Conservation (phyloP, 30 jellyfish, hydroid and myxozoan species). For the Mastigias papua region DNA sequence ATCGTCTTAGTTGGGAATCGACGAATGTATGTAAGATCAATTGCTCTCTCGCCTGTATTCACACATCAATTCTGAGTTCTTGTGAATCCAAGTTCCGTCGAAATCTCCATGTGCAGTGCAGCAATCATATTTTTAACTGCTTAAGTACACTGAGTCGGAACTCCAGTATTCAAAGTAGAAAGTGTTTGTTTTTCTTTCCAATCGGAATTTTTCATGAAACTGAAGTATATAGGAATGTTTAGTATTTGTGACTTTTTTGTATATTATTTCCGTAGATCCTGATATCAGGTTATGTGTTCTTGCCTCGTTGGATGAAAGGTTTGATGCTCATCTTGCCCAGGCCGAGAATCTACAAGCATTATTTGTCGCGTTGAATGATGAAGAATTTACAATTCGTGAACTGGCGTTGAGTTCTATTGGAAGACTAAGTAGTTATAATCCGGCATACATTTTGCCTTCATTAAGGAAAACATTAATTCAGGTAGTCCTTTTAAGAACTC, state of each 20-base stretch:
- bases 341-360: slow-evolving; percentile 95
- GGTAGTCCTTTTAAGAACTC: too few relatives aligned
- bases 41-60: too few relatives aligned
- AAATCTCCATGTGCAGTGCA: too few relatives aligned
- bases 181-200: too few relatives aligned
- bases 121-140: too few relatives aligned
- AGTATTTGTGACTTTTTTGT: not conserved
- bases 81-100: too few relatives aligned
- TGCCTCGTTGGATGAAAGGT: slow-evolving; percentile 87
- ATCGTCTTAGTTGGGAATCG: too few relatives aligned
- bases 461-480: slow-evolving; percentile 89
- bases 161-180: too few relatives aligned
- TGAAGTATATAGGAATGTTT: not conserved
- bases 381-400: slow-evolving; percentile 91
- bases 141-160: too few relatives aligned
- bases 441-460: slow-evolving; percentile 96
- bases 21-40: too few relatives aligned
- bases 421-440: slow-evolving; percentile 88
- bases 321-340: slow-evolving; percentile 96
- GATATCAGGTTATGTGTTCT: slow-evolving; percentile 92
- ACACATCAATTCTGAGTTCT: too few relatives aligned
- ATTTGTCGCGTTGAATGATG: slow-evolving; percentile 95
- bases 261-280: slow-evolving; percentile 72
- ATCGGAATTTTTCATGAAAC: too few relatives aligned
- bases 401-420: slow-evolving; percentile 93